Base-by-base conservation (phyloP, 2,888 invertebrate genomes). In the Leptinotarsa peninsularis region DNA sequence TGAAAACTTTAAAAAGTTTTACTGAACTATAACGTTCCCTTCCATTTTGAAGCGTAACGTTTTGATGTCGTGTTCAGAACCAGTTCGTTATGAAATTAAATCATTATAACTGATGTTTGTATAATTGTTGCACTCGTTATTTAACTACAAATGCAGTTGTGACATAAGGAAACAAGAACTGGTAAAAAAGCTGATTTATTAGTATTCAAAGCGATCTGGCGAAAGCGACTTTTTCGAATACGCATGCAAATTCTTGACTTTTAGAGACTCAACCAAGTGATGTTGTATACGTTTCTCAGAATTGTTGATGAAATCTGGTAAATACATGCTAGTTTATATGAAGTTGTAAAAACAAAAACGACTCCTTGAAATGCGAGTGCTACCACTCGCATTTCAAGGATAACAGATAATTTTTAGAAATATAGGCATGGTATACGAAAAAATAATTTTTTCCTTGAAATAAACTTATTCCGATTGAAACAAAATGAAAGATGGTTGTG, bases 101-200 rank as follows among this genome's bases (percentile, higher is more conserved):
- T 63, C 43, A 58, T 56, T 70, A 70, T 56, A 49, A 54, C 10
- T 54, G 69, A 17, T 33, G 43, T 49, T 58, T 49, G 43, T 58
- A 49, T 70, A 70, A 58, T 70, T 58, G 58, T 43, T 60, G 49
- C 27, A 49, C 15, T 58, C 15, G 33, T 49, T 70, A 70, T 58
- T 58, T 58, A 43, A 70, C 58, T 49, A 60, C 56, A 58, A 70
- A 70, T 49, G 49, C 70, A 43, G 56, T 69, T 43, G 58, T 70
- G 58, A 43, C 70, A 58, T 58, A 54, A 70, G 70, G 58, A 49
- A 43, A 69, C 43, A 15, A 27, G 33, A 4, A 63, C n/a, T 18
- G n/a, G 33, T 17, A 63, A 58, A 63, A 63, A 63, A 63, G 63
- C 63, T 43, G 63, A 63, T 63, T 63, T 63, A 27, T 63, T 63